These are phyloP conservation scores for Sceloporus tristichus DNA, from an alignment of 2,113 vertebrate species.

Conservation along the genomic window DNA sequence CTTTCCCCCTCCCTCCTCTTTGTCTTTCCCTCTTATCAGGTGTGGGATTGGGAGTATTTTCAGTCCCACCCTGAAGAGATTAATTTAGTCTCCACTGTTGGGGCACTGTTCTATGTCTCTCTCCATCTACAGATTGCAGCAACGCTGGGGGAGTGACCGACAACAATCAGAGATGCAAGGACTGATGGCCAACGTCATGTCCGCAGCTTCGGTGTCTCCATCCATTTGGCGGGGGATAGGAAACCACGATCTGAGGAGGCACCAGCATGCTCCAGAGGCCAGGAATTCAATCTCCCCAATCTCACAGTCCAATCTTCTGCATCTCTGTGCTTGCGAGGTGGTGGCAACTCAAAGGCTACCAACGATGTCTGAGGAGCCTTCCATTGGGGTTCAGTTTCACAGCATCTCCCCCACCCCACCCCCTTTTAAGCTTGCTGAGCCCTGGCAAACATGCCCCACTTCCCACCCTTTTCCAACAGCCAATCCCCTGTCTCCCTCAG, in stretches of 20 bases:
- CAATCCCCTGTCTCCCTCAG: slow-evolving; percentile 20
- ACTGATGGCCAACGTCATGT: not conserved
- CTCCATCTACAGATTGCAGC: slow-evolving; percentile 31
- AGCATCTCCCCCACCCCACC: not conserved
- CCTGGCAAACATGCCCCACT: slow-evolving; percentile 14
- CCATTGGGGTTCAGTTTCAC: slow-evolving; percentile 17
- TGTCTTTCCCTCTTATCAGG: not conserved
- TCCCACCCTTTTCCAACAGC: slow-evolving; percentile 30
- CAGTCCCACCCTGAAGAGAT: slow-evolving; percentile 24
- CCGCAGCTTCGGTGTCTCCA: slow-evolving; percentile 24
- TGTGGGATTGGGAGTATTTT: slow-evolving; percentile 9
- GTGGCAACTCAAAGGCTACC: slow-evolving; percentile 27
- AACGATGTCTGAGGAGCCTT: slow-evolving; percentile 25
- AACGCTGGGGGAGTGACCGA: slow-evolving; percentile 2
- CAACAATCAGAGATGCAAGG: not conserved
- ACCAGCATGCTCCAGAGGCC: slow-evolving; percentile 18
- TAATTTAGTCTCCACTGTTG: not conserved
- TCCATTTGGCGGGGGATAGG: slow-evolving; percentile 16
- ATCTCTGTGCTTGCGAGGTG: slow-evolving; percentile 5
- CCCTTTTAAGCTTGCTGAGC: not conserved
- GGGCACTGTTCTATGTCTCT: slow-evolving; percentile 5
- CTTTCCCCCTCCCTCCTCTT: not conserved
- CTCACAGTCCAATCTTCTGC: slow-evolving; percentile 34
- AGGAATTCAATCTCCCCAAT: slow-evolving; percentile 20
- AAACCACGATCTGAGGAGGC: slow-evolving; percentile 20